Base-by-base conservation (phyloP, 2,113 vertebrate species). In the Setophaga coronata region DNA sequence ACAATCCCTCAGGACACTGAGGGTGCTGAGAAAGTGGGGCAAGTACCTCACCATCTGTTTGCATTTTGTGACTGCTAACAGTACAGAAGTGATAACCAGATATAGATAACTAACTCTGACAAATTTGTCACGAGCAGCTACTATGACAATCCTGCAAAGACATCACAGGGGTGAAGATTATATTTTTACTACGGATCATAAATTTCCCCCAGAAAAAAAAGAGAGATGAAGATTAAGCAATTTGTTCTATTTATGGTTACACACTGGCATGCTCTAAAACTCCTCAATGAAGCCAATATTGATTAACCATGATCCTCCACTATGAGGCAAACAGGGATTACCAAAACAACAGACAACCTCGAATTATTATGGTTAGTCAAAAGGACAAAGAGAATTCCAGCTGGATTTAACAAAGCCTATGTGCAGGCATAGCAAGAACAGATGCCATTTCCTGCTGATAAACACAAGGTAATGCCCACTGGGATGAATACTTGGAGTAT, bases 371-470 rank as follows among this genome's bases (percentile, higher is more conserved):
- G 56, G 31, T 73, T 81, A 92, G 56, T 71, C 40, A 74, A 89
- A 79, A 70, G 43, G 28, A 79, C 67, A 11, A 92, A 94, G 65
- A 78, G 47, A 73, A 90, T 92, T 90, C 43, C 72, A 78, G 23
- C 36, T 96, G 82, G 38, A 89, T 86, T 96, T 92, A 81, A 92
- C 62, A 51, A 89, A 71, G 71, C 48, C 51, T 83, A 60, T 78
- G 53, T 78, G 77, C 64, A 58, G 34, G 60, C 82, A 74, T 40
- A 86, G 80, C 47, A 88, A 90, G 60, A 96, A 69, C 64, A 94
- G 79, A 93, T 92, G 79, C 36, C 47, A 64, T 60, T 90, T 90
- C 79, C 93, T 83, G 76, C 72, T 86, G 93, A 93, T 85, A 91
- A 91, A 88, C 58, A 79, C 56, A 88, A 92, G 82, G 74, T 78